These are phyloP conservation scores for Drosophila neutralis DNA, from an alignment of 2,888 invertebrate species.

Conservation along the genomic window DNA sequence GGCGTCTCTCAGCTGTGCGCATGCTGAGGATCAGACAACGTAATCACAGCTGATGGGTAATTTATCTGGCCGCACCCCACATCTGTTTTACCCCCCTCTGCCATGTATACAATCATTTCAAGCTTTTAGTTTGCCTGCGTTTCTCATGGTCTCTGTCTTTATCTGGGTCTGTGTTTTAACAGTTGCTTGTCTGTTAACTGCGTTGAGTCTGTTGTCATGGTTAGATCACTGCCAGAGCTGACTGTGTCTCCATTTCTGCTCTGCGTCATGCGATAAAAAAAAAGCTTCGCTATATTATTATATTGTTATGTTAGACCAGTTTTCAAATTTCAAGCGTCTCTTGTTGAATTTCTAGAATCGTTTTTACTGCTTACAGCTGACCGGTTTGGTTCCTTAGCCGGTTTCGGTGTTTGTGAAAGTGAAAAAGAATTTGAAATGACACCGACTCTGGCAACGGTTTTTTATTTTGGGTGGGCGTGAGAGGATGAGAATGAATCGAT, in stretches of 20 bases:
- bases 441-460: neutral
- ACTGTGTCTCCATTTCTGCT: slow-evolving; percentile 5
- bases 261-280: slow-evolving; percentile 42
- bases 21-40: slow-evolving; percentile 1
- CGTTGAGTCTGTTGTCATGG: slow-evolving; percentile 11
- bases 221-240: slow-evolving; percentile 49
- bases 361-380: slow-evolving; percentile 22
- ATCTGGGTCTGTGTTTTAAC: neutral
- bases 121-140: slow-evolving; percentile 1
- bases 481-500: neutral
- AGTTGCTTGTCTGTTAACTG: slow-evolving; percentile 8
- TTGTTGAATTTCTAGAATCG: slow-evolving; percentile 45
- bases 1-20: neutral
- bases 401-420: slow-evolving; percentile 55
- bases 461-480: slow-evolving; percentile 9
- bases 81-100: neutral
- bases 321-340: slow-evolving; percentile 20
- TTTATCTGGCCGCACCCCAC: neutral
- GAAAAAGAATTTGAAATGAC: slow-evolving; percentile 49
- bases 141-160: neutral
- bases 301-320: slow-evolving; percentile 44
- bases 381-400: slow-evolving; percentile 51
- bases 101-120: neutral
- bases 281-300: slow-evolving; percentile 7
- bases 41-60: slow-evolving; percentile 10